phyloP scores from a whole-genome alignment of 2,888 invertebrate species.

The Thumatha senex region DNA sequence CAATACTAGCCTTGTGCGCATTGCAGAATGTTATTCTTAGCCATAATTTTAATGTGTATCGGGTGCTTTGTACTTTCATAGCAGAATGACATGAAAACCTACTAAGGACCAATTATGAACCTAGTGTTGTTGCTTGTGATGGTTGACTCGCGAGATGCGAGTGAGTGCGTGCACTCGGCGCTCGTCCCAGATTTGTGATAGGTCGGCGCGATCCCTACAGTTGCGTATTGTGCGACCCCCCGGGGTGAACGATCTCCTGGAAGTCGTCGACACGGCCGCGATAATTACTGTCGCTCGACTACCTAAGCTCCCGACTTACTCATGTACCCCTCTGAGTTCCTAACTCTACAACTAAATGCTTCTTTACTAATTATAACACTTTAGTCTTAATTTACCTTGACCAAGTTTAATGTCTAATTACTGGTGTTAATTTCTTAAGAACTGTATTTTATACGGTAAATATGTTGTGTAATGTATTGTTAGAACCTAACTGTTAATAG shows the following conservation, averaged over 20 bases:
- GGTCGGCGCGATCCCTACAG: slow-evolving; percentile 61
- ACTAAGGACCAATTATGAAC: slow-evolving; percentile 44
- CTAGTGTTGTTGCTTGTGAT: slow-evolving; percentile 37
- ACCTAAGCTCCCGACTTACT: slow-evolving; percentile 33
- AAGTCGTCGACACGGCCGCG: slow-evolving; percentile 78
- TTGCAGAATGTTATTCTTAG: slow-evolving; percentile 12
- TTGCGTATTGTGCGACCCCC: slow-evolving; percentile 73
- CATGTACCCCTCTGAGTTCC: slow-evolving; percentile 41
- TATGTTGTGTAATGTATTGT: not conserved
- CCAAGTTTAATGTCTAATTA: slow-evolving; percentile 28
- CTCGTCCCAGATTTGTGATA: slow-evolving; percentile 66
- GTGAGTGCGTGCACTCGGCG: slow-evolving; percentile 35
- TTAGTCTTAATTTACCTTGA: slow-evolving; percentile 37
- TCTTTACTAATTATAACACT: slow-evolving; percentile 52
- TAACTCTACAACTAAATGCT: slow-evolving; percentile 33
- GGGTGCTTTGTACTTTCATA: slow-evolving; percentile 6
- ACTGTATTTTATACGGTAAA: not conserved
- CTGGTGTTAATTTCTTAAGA: slow-evolving; percentile 17
- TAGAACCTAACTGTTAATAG: not conserved
- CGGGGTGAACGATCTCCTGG: slow-evolving; percentile 79
- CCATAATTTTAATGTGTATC: slow-evolving; percentile 6
- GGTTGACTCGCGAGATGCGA: slow-evolving; percentile 19
- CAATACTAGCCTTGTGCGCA: slow-evolving; percentile 7
- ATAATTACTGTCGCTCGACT: slow-evolving; percentile 76
- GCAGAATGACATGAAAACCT: slow-evolving; percentile 44